A percentile compares a stretch with the other conserved stretches of the same genome.
Evolutionary conservation across 1,140 invertebrate genomes (phyloP).

Genomic region (Gonioctena quinquepunctata): DNA sequence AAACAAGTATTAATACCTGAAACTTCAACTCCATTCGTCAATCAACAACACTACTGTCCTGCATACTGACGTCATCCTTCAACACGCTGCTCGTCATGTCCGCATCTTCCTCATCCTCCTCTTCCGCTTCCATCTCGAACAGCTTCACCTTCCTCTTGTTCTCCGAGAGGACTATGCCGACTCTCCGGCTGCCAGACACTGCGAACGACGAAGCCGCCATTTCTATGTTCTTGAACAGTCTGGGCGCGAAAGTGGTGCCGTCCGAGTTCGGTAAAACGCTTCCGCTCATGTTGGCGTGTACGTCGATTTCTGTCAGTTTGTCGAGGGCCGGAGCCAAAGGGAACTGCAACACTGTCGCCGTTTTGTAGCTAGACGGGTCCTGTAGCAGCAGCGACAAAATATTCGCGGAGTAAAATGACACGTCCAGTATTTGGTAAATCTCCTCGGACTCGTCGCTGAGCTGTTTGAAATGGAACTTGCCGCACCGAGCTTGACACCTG

Average conservation of each 20-base stretch:
- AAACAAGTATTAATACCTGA: no score
- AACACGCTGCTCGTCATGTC: slow-evolving; percentile 57
- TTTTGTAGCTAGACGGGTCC: slow-evolving; percentile 60
- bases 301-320: slow-evolving; percentile 57
- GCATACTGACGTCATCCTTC: slow-evolving; percentile 55
- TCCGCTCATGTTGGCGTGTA: slow-evolving; percentile 60
- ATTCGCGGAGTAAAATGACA: slow-evolving; percentile 82
- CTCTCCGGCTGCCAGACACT: slow-evolving; percentile 86
- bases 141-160: slow-evolving; percentile 79
- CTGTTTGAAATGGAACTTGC: slow-evolving; percentile 45
- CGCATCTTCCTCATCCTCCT: slow-evolving; percentile 83
- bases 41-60: slow-evolving; percentile 42
- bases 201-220: slow-evolving; percentile 74
- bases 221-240: slow-evolving; percentile 67
- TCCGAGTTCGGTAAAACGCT: slow-evolving; percentile 31
- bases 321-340: slow-evolving; percentile 59
- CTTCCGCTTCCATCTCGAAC: slow-evolving; percentile 90
- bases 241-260: slow-evolving; percentile 36
- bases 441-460: slow-evolving; percentile 19
- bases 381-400: slow-evolving; percentile 76
- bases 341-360: slow-evolving; percentile 69
- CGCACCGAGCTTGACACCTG: slow-evolving; percentile 11
- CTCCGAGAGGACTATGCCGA: slow-evolving; percentile 83
- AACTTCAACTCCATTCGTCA: no score
- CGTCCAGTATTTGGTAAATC: slow-evolving; percentile 62